A percentile compares a stretch with the other conserved stretches of the same genome.
These are phyloP conservation scores for Hirtodrosophila duncani DNA, from an alignment of 2,888 invertebrate species.

Conservation along the genomic window DNA sequence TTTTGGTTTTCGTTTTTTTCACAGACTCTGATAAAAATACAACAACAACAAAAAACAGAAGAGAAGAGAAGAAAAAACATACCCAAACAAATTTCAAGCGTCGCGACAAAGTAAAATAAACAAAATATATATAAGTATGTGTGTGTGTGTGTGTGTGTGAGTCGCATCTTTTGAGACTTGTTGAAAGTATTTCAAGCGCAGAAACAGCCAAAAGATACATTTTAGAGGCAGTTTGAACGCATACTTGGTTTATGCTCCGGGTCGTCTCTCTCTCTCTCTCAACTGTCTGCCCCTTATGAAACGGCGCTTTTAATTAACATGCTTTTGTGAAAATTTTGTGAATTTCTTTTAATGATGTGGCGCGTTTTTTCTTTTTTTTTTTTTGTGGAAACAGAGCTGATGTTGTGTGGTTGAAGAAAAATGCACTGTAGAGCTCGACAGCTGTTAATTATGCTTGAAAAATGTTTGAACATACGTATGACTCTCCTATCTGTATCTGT, in stretches of 20 bases:
- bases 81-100: conserved; percentile 53
- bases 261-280: conserved; percentile 5
- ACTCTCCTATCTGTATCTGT: no score
- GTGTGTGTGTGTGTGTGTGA: conserved; percentile 24
- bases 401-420: no score
- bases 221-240: no score
- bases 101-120: conserved; percentile 48
- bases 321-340: conserved; percentile 56
- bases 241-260: no score
- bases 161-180: conserved; percentile 46
- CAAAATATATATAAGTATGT: conserved; percentile 40
- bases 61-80: no score
- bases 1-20: not conserved
- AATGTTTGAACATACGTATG: no score
- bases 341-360: conserved; percentile 46
- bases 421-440: no score
- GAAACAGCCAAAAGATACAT: conserved; percentile 19
- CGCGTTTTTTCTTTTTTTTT: conserved; percentile 14
- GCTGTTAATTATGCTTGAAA: no score
- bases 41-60: conserved; percentile 38
- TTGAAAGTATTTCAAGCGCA: conserved; percentile 58
- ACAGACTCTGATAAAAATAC: conserved; percentile 54
- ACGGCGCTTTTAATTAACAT: conserved; percentile 53
- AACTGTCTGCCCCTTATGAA: no score
- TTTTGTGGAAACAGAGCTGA: no score